Conservation (phyloP, 2,113 vertebrate species). For the Actenoides hombroni region DNA sequence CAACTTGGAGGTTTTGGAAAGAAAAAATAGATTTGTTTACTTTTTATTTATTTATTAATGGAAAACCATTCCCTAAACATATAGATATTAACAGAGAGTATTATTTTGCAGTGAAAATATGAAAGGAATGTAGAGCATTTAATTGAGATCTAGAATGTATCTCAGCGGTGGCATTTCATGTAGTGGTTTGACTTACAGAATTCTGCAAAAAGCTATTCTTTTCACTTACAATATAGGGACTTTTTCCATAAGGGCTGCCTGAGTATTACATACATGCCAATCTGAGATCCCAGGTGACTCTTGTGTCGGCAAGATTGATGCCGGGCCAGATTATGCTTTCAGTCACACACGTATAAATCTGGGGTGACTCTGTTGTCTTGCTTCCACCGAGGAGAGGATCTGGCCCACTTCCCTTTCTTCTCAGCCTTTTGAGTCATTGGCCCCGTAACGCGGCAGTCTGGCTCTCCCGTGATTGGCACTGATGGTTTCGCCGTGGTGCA, state of each 20-base stretch:
- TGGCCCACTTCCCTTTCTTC: neutral
- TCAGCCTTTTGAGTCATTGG: conserved; percentile 33
- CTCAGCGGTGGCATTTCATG: neutral
- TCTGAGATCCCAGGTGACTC: neutral
- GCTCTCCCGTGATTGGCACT: conserved; percentile 9
- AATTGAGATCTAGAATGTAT: neutral
- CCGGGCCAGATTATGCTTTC: neutral
- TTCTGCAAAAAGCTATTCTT: neutral
- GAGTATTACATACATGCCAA: neutral
- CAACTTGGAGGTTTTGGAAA: neutral
- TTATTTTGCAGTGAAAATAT: neutral
- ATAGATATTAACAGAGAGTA: neutral
- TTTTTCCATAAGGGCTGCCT: neutral
- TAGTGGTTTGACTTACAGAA: neutral
- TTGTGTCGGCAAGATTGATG: neutral
- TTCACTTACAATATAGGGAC: neutral
- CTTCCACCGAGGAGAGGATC: neutral
- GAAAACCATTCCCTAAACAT: neutral
- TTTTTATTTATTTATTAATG: neutral
- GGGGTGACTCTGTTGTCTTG: neutral
- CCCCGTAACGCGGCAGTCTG: neutral
- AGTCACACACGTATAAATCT: conserved; percentile 34
- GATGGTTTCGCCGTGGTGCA: neutral
- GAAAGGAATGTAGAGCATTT: neutral
- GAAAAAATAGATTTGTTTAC: neutral